Base-by-base conservation (phyloP, 2,797 vertebrate genomes). In the Rhinichthys osculus region DNA sequence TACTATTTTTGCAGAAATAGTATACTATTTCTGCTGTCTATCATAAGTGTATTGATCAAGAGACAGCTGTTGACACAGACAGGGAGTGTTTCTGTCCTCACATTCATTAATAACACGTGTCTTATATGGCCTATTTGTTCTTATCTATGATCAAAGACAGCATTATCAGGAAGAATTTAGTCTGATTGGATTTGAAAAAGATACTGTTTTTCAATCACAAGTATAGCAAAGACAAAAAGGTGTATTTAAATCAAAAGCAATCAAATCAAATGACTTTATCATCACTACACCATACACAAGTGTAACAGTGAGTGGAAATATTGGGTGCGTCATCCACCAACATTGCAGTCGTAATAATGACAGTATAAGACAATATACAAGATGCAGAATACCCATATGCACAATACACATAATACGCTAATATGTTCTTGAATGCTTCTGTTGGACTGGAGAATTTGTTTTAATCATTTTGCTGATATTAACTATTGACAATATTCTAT, bases 121-220 rank as follows among this genome's bases (percentile, higher is more conserved):
- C 38, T 62, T 82, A 54, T n/a, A 19, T 84, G 47, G 14, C 5
- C 1, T 50, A 35, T 54, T 62, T 30, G 66, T 71, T 30, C n/a
- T 78, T 71, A 78, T 85, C 59, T 47, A 19, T 62, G 57, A 47
- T 47, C 59, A 74, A 74, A 38, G 23, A 72, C 13, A 59, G n/a
- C 3, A 64, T 11, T 27, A 76, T 76, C 8, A 67, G 0, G 8
- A 38, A n/a, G 40, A 40, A 67, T 67, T 67, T 23, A 54, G 73
- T 16, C 9, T 77, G 73, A 84, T 54, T 69, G 73, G 74, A 70
- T 70, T 84, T 57, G 2, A 40, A 66, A 52, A 76, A 13, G 5
- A 78, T 23, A 6, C 14, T 73, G 52, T 35, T 72, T 21, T 69
- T 27, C n/a, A 66, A 64, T 38, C 70, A 38, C 4, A 33, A 23